These are phyloP conservation scores for Linepithema humile DNA, from an alignment of 1,140 invertebrate genomes.

Conservation along the genomic window DNA sequence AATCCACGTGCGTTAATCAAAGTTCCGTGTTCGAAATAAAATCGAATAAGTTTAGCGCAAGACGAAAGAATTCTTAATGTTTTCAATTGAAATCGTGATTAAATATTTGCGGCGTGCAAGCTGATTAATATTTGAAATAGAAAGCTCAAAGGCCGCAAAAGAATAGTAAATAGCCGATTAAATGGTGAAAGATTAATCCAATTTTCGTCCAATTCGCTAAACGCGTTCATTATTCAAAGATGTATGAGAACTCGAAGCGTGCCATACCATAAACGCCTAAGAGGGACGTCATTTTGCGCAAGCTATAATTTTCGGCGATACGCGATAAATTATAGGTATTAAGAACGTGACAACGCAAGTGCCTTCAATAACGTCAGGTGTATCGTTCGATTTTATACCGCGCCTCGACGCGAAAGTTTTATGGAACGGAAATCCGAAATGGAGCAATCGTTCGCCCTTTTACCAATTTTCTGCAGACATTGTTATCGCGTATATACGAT, in stretches of 20 bases:
- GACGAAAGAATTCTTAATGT: neutral
- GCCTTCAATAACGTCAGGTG: neutral
- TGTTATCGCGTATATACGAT: neutral
- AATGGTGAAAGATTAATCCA: neutral
- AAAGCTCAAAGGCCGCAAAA: neutral
- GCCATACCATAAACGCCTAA: neutral
- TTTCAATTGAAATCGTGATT: neutral
- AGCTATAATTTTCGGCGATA: constrained; percentile 1
- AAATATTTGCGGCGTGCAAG: neutral
- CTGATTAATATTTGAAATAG: neutral
- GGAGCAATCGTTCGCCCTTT: neutral
- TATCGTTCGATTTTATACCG: neutral
- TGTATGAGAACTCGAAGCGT: neutral
- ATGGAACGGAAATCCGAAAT: neutral
- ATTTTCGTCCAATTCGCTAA: neutral
- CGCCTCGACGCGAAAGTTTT: neutral
- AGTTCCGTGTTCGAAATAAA: neutral
- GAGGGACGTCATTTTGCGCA: neutral
- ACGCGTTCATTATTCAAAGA: neutral
- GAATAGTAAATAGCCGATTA: neutral
- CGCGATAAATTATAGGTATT: constrained; percentile 21
- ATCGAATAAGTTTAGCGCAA: neutral
- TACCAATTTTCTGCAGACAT: constrained; percentile 9
- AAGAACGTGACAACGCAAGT: neutral
- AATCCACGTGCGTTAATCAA: too few species aligned